These are phyloP conservation scores for Anodontia alba DNA, from an alignment of 2,888 invertebrate species.

Conservation along the genomic window DNA sequence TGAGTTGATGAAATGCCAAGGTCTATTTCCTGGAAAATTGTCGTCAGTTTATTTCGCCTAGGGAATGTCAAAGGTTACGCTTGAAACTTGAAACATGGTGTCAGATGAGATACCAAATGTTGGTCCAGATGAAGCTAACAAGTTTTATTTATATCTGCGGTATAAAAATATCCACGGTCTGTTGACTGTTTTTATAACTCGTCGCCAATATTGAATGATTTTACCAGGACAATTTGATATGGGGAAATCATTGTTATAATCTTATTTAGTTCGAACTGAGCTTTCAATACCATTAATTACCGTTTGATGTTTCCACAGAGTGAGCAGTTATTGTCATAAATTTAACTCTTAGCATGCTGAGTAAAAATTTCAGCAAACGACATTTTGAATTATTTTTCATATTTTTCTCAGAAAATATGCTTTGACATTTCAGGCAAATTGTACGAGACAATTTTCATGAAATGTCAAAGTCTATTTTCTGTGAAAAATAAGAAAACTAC, in stretches of 20 bases:
- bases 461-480: no score
- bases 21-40: no score
- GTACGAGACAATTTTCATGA: no score
- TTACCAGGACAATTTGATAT: slow-evolving; percentile 1
- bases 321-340: neutral
- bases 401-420: no score
- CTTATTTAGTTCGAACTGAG: slow-evolving; percentile 4
- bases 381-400: no score
- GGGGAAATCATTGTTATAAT: slow-evolving; percentile 3
- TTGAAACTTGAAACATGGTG: neutral
- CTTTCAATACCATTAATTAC: slow-evolving; percentile 11
- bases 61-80: no score
- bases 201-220: neutral
- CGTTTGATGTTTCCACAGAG: slow-evolving; percentile 5
- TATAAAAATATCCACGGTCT: slow-evolving; percentile 13
- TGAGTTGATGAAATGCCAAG: no score
- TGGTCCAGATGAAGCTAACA: neutral
- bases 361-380: no score
- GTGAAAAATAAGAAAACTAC: no score
- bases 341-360: no score
- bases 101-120: neutral
- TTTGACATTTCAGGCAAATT: no score
- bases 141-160: slow-evolving; percentile 15
- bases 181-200: slow-evolving; percentile 9
- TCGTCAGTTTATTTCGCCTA: no score